phyloP scores from a whole-genome alignment of 1,140 invertebrate species.

The Nasonia giraulti region DNA sequence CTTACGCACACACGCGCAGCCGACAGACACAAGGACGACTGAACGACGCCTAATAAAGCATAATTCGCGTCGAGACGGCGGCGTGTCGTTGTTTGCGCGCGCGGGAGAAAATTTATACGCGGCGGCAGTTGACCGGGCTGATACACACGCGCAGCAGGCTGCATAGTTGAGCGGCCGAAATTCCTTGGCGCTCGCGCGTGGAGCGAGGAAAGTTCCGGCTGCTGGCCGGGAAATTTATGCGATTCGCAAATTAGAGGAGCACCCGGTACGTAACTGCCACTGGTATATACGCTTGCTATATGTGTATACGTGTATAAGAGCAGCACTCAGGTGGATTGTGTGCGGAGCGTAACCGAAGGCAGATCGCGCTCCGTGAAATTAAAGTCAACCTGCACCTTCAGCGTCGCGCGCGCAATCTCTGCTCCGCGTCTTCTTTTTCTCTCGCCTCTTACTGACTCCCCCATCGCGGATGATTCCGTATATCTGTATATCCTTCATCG shows the following conservation, averaged over 20 bases:
- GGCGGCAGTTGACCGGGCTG: neutral
- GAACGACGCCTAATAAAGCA: neutral
- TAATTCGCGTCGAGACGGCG: neutral
- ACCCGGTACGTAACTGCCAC: constrained; percentile 49
- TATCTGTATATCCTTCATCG: neutral
- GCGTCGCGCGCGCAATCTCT: constrained; percentile 65
- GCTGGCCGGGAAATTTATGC: constrained; percentile 29
- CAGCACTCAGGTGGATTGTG: constrained; percentile 62
- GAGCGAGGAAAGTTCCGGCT: constrained; percentile 6
- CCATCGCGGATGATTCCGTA: neutral
- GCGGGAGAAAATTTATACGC: constrained; percentile 2
- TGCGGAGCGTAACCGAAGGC: constrained; percentile 70
- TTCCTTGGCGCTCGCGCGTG: neutral
- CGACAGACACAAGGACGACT: neutral
- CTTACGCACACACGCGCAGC: too few species aligned
- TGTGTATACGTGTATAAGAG: neutral
- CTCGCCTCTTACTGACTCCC: constrained; percentile 19
- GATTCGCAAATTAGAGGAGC: constrained; percentile 52
- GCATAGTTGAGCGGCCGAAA: neutral
- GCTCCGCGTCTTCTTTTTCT: constrained; percentile 52
- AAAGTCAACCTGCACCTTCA: constrained; percentile 71
- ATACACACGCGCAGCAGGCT: neutral
- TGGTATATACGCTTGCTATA: neutral
- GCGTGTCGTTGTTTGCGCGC: neutral
- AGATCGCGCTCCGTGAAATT: constrained; percentile 73